phyloP scores from a whole-genome alignment of 2,797 vertebrate genomes.

The Pipistrellus nathusii region DNA sequence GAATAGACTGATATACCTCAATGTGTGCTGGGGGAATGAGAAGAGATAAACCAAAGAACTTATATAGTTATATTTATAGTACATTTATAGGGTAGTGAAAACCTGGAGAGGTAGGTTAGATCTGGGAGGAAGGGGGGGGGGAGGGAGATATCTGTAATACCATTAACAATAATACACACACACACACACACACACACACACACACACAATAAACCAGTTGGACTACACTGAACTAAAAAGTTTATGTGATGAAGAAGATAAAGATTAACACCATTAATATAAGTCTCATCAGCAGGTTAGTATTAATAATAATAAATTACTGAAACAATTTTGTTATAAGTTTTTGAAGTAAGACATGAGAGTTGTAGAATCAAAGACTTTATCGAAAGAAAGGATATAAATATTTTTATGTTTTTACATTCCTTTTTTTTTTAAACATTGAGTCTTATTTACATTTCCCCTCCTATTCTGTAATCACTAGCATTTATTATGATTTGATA shows the following conservation, averaged over 20 bases:
- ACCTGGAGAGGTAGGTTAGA: too few relatives aligned
- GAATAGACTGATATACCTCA: too few relatives aligned
- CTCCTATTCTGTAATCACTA: constrained; percentile 40
- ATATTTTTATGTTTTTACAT: neutral
- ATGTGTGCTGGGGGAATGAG: too few relatives aligned
- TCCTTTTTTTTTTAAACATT: neutral
- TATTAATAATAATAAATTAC: neutral
- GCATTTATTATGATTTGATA: constrained; percentile 70
- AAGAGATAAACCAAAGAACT: too few relatives aligned
- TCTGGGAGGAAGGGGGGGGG: too few relatives aligned
- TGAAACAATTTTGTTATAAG: neutral
- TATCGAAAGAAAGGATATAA: neutral
- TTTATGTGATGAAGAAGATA: neutral
- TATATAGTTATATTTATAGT: too few relatives aligned
- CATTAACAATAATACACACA: too few relatives aligned
- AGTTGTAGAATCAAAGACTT: neutral
- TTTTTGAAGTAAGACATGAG: constrained; percentile 12
- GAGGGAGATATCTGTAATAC: too few relatives aligned
- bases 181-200: too few relatives aligned
- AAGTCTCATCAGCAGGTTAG: neutral
- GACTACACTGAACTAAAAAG: neutral
- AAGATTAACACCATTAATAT: neutral
- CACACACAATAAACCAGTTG: neutral
- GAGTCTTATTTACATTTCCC: neutral
- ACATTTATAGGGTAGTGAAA: too few relatives aligned